These are phyloP conservation scores for Pyrrhia umbra DNA, from an alignment of 2,888 invertebrate genomes.

Conservation along the genomic window DNA sequence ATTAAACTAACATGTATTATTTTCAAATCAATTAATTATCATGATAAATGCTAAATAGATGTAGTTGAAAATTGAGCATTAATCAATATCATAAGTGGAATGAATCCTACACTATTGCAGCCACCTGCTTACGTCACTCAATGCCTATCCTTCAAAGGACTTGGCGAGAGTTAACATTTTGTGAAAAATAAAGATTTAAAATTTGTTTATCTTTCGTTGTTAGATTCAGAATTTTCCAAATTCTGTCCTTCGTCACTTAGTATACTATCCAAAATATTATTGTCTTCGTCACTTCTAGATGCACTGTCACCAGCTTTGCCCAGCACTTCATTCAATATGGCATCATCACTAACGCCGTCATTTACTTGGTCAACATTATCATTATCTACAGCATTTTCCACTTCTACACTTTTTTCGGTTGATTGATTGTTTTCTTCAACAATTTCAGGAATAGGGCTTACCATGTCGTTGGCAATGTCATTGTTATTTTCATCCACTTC, in stretches of 20 bases:
- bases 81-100: conserved; percentile 46
- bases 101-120: conserved; percentile 37
- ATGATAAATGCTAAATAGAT: conserved; percentile 54
- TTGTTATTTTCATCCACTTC: conserved; percentile 18
- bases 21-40: conserved; percentile 6
- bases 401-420: conserved; percentile 19
- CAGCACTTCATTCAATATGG: conserved; percentile 57
- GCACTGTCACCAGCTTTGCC: conserved; percentile 56
- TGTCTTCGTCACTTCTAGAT: conserved; percentile 67
- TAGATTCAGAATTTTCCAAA: conserved; percentile 62
- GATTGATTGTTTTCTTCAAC: conserved; percentile 25
- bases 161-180: conserved; percentile 25
- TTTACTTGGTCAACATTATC: conserved; percentile 27
- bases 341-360: conserved; percentile 59
- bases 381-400: background rate
- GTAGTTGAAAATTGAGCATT: conserved; percentile 35
- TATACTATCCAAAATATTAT: conserved; percentile 68
- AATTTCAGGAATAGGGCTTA: conserved; percentile 33
- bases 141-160: conserved; percentile 20
- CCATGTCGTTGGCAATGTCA: conserved; percentile 33
- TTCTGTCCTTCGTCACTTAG: conserved; percentile 68
- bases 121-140: conserved; percentile 29
- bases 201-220: conserved; percentile 64
- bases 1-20: conserved; percentile 34
- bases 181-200: background rate